Conservation (phyloP, 2,113 vertebrate species). For the Anseranas semipalmata region DNA sequence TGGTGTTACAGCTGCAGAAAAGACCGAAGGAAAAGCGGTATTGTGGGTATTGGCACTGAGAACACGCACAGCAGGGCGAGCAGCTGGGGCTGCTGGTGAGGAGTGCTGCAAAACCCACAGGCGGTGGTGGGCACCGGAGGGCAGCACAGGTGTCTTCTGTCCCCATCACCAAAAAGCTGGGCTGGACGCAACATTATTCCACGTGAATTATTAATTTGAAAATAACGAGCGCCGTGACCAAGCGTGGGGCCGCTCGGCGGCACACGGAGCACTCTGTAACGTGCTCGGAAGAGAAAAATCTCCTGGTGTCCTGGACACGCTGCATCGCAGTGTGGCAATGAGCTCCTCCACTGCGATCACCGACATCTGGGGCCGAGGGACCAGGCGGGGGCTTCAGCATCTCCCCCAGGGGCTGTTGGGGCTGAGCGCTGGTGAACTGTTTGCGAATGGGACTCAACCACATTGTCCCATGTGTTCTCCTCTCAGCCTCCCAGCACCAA, state of each 20-base stretch:
- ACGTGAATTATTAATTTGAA: background rate
- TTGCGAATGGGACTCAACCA: background rate
- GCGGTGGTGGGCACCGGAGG: accelerated
- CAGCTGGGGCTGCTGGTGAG: background rate
- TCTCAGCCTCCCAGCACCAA: background rate
- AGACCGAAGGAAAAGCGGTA: background rate
- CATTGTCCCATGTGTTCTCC: accelerated
- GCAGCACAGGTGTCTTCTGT: background rate
- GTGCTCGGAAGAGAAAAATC: background rate
- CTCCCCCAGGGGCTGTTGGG: background rate
- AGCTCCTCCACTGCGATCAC: background rate
- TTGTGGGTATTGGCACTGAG: background rate
- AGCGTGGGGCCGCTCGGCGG: background rate
- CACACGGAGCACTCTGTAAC: background rate
- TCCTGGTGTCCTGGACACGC: background rate
- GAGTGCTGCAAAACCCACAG: background rate
- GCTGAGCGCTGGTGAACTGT: background rate
- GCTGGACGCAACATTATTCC: background rate
- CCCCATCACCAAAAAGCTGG: background rate
- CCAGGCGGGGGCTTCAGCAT: background rate
- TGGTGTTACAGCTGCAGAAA: background rate
- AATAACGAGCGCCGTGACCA: background rate
- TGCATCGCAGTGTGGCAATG: background rate
- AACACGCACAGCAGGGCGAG: background rate
- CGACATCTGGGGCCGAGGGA: background rate